Evolutionary conservation across 64 coral and sea anemone species (phyloP).

Genomic region (Dendronephthya gigantea): DNA sequence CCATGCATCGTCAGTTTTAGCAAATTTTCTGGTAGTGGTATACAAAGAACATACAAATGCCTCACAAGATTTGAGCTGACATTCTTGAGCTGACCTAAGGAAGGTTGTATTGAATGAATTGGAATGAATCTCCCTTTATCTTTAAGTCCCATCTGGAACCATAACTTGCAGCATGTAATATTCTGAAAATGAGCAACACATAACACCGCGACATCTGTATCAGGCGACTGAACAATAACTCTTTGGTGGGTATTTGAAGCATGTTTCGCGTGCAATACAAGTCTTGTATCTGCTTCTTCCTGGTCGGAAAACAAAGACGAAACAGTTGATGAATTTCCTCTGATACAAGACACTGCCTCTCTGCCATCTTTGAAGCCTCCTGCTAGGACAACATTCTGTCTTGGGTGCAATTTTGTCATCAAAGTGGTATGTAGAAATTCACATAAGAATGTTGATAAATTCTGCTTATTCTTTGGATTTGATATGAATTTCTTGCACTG

Average conservation of each 20-base stretch:
- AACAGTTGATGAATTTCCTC: neutral
- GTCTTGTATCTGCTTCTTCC: slow-evolving; percentile 51
- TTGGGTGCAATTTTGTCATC: neutral
- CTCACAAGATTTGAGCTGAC: neutral
- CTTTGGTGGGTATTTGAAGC: neutral
- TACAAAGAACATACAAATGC: neutral
- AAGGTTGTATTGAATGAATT: neutral
- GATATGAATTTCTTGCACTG: slow-evolving; percentile 37
- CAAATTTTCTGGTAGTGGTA: neutral
- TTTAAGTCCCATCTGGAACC: neutral
- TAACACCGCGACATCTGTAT: neutral
- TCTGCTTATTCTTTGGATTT: neutral
- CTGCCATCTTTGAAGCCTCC: slow-evolving; percentile 13
- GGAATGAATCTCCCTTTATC: slow-evolving; percentile 12
- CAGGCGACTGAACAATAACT: neutral
- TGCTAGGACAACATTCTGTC: neutral
- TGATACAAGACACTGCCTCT: neutral
- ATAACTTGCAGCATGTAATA: neutral
- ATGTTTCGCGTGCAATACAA: neutral
- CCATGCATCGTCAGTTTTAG: neutral
- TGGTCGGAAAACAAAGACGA: slow-evolving; percentile 9
- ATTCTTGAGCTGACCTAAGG: neutral
- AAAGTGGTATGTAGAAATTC: neutral
- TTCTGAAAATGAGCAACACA: neutral
- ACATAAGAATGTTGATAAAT: slow-evolving; percentile 10